phyloP scores from a whole-genome alignment of 2,888 invertebrate genomes.

The Agrochola macilenta region DNA sequence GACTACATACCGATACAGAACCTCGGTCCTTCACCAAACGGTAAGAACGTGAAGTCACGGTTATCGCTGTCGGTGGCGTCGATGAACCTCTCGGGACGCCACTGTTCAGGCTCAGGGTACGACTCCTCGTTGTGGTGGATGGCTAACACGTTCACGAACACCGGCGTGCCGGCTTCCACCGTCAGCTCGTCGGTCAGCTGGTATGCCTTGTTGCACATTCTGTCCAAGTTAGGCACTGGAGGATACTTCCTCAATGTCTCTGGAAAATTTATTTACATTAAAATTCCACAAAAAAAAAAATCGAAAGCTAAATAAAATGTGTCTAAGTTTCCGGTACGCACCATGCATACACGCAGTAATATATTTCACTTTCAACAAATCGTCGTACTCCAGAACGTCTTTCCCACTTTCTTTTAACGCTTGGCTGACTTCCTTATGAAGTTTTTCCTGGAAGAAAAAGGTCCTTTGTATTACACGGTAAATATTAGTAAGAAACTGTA shows the following conservation, averaged over 20 bases:
- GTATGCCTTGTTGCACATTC: conserved; percentile 75
- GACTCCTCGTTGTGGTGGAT: conserved; percentile 78
- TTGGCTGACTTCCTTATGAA: conserved; percentile 77
- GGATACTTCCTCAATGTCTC: conserved; percentile 82
- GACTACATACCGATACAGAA: conserved; percentile 75
- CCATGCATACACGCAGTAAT: conserved; percentile 80
- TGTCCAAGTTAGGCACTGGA: conserved; percentile 77
- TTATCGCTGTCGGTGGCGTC: conserved; percentile 76
- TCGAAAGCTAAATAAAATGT: neutral
- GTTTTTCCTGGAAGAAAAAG: conserved; percentile 75
- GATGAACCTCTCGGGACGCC: conserved; percentile 80
- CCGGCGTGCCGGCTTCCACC: conserved; percentile 77
- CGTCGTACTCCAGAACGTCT: conserved; percentile 80
- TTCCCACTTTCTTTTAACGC: conserved; percentile 74
- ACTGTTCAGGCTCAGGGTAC: conserved; percentile 78
- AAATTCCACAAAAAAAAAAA: neutral
- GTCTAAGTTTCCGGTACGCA: conserved; percentile 51
- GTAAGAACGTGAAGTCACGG: conserved; percentile 77
- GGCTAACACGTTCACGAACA: conserved; percentile 78
- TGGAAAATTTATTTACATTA: conserved; percentile 61
- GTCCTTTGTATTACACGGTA: conserved; percentile 24
- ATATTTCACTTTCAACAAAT: conserved; percentile 80
- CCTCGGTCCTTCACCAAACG: conserved; percentile 84
- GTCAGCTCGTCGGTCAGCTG: conserved; percentile 76
- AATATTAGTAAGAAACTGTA: conserved; percentile 34